Percentiles rank a stretch among this genome's conserved stretches.
phyloP scores from a whole-genome alignment of 1,140 invertebrate species.

The Metaphire vulgaris region DNA sequence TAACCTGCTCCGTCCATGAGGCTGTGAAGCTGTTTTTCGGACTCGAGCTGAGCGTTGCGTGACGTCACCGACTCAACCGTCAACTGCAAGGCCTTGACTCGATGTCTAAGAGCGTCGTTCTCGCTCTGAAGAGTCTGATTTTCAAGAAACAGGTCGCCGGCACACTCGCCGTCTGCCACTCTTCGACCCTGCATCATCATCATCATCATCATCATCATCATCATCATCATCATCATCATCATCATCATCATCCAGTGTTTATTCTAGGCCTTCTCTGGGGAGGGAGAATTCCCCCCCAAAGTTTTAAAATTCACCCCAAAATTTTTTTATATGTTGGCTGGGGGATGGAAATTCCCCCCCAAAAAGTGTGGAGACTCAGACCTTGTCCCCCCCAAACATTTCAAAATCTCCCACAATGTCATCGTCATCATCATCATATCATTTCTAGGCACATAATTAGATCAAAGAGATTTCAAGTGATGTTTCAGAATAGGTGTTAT shows the following conservation, averaged over 20 bases:
- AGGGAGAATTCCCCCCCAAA: no score
- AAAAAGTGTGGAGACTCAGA: no score
- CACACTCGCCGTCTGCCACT: background rate
- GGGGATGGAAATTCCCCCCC: no score
- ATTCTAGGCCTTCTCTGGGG: no score
- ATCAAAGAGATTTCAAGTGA: no score
- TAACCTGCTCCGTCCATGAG: background rate
- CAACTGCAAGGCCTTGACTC: slow-evolving; percentile 87
- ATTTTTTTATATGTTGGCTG: no score
- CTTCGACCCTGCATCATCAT: slow-evolving; percentile 58
- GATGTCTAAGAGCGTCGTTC: slow-evolving; percentile 72
- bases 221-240: slow-evolving; percentile 1
- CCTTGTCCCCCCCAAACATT: no score
- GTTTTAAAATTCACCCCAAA: no score
- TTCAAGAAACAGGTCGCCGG: slow-evolving; percentile 80
- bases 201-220: slow-evolving; percentile 62
- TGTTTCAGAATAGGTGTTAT: no score
- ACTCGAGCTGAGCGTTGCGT: slow-evolving; percentile 68
- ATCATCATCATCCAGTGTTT: no score
- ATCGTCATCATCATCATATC: slow-evolving; percentile 6
- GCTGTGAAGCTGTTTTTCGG: slow-evolving; percentile 65
- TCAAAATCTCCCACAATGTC: background rate
- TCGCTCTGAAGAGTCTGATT: slow-evolving; percentile 85
- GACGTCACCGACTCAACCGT: slow-evolving; percentile 77
- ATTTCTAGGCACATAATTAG: background rate